Percentiles rank a stretch among this genome's conserved stretches.
Evolutionary conservation across 2,113 vertebrate genomes (phyloP).

Genomic region (Ochotona curzoniae): DNA sequence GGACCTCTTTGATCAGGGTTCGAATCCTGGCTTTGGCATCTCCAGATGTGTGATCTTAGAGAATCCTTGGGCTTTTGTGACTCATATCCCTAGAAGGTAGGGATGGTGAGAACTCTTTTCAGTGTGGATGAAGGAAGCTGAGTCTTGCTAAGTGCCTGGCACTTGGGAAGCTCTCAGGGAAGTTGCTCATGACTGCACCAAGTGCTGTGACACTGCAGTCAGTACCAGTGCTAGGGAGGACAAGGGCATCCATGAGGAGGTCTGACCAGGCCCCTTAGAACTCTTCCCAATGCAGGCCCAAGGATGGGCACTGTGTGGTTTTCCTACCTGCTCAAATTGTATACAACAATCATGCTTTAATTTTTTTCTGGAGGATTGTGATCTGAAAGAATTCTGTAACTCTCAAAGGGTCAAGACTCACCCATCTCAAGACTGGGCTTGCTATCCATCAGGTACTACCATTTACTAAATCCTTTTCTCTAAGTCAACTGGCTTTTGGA

Average conservation of each 20-base stretch:
- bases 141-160: not conserved
- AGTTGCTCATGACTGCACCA: not conserved
- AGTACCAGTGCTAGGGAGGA: not conserved
- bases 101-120: not conserved
- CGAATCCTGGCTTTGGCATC: not conserved
- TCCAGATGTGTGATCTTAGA: not conserved
- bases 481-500: not conserved
- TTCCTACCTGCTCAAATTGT: not conserved
- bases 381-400: not conserved
- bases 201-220: not conserved
- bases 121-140: not conserved
- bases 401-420: not conserved
- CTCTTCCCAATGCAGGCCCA: not conserved
- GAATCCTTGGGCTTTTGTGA: not conserved
- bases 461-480: not conserved
- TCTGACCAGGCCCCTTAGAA: not conserved
- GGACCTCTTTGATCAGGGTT: not conserved
- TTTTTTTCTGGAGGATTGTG: not conserved
- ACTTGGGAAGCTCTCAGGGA: rapidly evolving
- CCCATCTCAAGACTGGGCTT: not conserved
- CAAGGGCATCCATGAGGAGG: not conserved
- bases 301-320: not conserved
- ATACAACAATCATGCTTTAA: not conserved
- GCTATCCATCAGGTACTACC: not conserved
- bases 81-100: not conserved